A percentile compares a stretch with the other conserved stretches of the same genome.
Evolutionary conservation across 2,113 vertebrate genomes (phyloP).

Genomic region (Pleuronectes platessa): DNA sequence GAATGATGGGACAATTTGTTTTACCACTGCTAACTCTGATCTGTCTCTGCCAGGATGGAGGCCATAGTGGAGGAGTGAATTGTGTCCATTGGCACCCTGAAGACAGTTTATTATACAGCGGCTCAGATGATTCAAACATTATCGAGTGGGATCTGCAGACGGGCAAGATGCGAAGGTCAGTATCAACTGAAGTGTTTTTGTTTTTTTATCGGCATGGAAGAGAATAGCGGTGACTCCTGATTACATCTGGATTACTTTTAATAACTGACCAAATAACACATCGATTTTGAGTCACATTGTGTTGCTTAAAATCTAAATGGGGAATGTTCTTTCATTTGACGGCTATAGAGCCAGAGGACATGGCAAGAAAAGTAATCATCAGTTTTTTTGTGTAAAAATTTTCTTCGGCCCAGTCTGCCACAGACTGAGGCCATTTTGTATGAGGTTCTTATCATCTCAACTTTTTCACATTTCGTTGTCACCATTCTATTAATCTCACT

Average conservation of each 20-base stretch:
- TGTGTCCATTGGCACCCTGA: conserved; percentile 94
- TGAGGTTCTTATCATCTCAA: too few relatives aligned
- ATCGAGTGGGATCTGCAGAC: conserved; percentile 94
- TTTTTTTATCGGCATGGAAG: not conserved
- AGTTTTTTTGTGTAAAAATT: too few relatives aligned
- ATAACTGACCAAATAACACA: too few relatives aligned
- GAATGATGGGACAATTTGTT: not conserved
- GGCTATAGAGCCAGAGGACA: too few relatives aligned
- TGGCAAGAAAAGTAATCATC: too few relatives aligned
- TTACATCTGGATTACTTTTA: not conserved
- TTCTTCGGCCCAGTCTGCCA: not conserved
- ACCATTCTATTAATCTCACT: not conserved
- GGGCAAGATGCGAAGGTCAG: conserved; percentile 91
- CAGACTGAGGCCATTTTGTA: not conserved
- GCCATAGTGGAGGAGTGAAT: conserved; percentile 90
- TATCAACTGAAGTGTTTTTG: not conserved
- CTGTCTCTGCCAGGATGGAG: conserved; percentile 84
- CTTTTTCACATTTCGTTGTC: not conserved
- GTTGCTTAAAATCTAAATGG: too few relatives aligned
- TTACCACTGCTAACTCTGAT: not conserved
- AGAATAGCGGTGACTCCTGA: not conserved
- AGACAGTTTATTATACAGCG: conserved; percentile 90
- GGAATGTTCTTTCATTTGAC: too few relatives aligned
- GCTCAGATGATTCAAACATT: conserved; percentile 94
- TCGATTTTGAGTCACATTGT: not conserved